Base-by-base conservation (phyloP, 37 sponge, comb jelly and placozoan genomes). In the Chondrilla cf. caribensis region DNA sequence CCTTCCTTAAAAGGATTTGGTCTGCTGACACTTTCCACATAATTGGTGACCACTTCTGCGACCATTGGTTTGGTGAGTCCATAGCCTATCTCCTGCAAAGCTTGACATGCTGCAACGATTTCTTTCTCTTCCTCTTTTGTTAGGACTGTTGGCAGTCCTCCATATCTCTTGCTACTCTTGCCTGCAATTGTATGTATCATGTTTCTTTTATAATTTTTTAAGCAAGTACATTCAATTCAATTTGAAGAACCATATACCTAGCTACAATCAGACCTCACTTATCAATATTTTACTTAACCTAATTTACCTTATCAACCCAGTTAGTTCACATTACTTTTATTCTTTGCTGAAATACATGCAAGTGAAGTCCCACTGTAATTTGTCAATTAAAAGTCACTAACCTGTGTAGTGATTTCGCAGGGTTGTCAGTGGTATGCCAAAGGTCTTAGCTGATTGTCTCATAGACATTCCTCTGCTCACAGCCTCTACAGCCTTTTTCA, bases 11-110 rank as follows among this genome's bases (percentile, higher is more conserved):
- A 88, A 35, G 81, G 81, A 44, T 79, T 88, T 19, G 84, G 81
- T 22, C 40, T 35, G 36, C 39, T 19, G 31, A 11, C 4, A 29
- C 71, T 41, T 1, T n/a, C 22, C n/a, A 88, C 15, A 42, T 84
- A 88, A 60, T 88, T 81, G 7, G 44, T 26, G 21, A 88, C 80
- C 22, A 88, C 82, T 38, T 78, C 70, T 22, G 64, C 66, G 15
- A 84, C 85, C 58, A 88, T 37, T 4, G 79, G 84, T 66, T 73
- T 64, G 0, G 88, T 87, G 2, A 84, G 65, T 35, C 80, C 81
- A 84, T 82, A 88, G 2, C 89, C 89, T 11, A 88, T 60, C 62
- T 88, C 89, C 38, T 84, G 85, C 21, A 88, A 29, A 9, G 58
- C 85, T 43, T 88, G 84, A 31, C 62, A 54, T 0, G 81, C 47